phyloP scores from a whole-genome alignment of 2,113 vertebrate genomes.

The Pollimyrus isidori region DNA sequence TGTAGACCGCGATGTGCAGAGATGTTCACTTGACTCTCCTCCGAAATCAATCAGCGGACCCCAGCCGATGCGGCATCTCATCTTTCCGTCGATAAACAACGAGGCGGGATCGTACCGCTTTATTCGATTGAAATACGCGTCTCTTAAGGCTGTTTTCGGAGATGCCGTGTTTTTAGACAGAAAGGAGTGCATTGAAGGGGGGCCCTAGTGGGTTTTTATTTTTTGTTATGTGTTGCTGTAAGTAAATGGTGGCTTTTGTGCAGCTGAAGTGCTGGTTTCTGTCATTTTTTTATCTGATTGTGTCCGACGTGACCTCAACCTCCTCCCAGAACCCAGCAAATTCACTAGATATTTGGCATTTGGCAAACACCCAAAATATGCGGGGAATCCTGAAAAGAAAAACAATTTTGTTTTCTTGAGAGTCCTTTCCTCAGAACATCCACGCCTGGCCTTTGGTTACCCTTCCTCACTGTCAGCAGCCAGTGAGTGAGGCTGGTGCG shows the following conservation, averaged over 20 bases:
- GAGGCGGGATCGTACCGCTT: neutral
- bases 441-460: neutral
- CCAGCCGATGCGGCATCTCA: neutral
- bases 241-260: neutral
- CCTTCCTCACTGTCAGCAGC: neutral
- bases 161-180: neutral
- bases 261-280: neutral
- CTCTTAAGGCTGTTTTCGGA: neutral
- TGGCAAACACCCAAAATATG: neutral
- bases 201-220: neutral
- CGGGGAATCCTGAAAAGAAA: neutral
- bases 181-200: neutral
- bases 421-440: neutral
- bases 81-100: slow-evolving; percentile 5
- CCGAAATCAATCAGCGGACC: neutral
- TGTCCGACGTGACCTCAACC: neutral
- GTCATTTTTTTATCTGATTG: neutral
- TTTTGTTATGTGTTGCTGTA: neutral
- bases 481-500: slow-evolving; percentile 23
- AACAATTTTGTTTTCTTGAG: neutral
- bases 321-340: neutral
- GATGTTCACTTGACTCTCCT: neutral
- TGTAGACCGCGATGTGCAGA: neutral
- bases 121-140: neutral
- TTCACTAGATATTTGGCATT: neutral